Base-by-base conservation (phyloP, 2,797 vertebrate genomes). In the Tamandua tetradactyla region DNA sequence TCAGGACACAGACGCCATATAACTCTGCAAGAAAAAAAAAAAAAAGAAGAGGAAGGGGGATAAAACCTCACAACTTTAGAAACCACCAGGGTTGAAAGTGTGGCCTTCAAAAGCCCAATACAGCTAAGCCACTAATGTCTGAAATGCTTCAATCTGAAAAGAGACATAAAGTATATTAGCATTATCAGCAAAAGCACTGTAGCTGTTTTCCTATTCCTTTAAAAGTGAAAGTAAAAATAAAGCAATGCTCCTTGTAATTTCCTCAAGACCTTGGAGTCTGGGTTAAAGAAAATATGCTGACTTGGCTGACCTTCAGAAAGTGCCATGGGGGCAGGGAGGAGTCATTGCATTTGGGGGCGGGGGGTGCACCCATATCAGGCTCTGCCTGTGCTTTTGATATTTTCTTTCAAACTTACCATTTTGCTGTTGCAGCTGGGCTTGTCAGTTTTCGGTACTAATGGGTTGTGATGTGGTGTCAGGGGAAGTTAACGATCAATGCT, bases 371-470 rank as follows among this genome's bases (percentile, higher is more conserved):
- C 97, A 97, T 66, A 96, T 90, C 79, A 35, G 88, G 96, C 97
- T 96, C 80, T 92, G 97, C 94, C 96, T 93, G 76, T 66, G 81
- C 96, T 95, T 97, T 97, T 86, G 82, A 97, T 89, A 97, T 98
- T 98, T 98, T 98, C 98, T 97, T 98, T 98, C 98, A 96, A 97
- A 98, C 97, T 97, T 97, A 97, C 97, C 98, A 98, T 98, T 98
- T 98, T 98, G 97, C 98, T 98, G 96, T 76, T 98, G 97, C 94
- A 98, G 98, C 98, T 96, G 95, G 95, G 96, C 98, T 98, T 98
- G 98, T 98, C 98, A 98, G 98, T 98, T 98, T 98, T 97, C 97
- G 98, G 97, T 96, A 97, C 98, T 98, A 98, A 98, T 98, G 97
- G 98, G 97, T 98, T 98, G 98, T 98, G 98, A 98, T 98, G 97